Conservation (phyloP, 2,888 invertebrate genomes). For the Drosophila anomalata region DNA sequence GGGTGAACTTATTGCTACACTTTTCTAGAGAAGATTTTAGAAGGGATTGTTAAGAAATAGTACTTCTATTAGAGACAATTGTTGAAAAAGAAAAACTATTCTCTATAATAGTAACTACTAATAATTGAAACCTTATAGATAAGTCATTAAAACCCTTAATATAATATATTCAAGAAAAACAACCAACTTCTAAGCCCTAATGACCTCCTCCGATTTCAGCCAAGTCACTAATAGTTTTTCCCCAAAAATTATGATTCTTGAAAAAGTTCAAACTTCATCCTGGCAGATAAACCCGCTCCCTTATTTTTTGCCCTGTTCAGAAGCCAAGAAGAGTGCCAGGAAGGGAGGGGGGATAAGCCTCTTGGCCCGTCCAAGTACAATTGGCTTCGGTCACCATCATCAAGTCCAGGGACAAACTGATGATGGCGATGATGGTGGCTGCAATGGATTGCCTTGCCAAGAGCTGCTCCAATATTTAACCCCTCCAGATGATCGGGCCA, state of each 20-base stretch:
- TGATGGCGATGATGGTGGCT: slow-evolving; percentile 33
- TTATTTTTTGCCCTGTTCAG: slow-evolving; percentile 11
- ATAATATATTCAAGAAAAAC: neutral
- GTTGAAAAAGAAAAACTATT: too few relatives aligned
- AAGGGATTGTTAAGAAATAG: too few relatives aligned
- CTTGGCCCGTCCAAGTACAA: slow-evolving; percentile 35
- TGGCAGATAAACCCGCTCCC: neutral
- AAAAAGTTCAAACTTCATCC: neutral
- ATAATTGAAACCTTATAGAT: neutral
- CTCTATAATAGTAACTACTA: too few relatives aligned
- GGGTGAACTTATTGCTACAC: too few relatives aligned
- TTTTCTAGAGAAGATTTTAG: too few relatives aligned
- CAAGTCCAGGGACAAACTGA: slow-evolving; percentile 27
- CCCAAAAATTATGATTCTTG: neutral
- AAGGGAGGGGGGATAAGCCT: neutral
- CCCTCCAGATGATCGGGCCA: slow-evolving; percentile 38
- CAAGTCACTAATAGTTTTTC: neutral
- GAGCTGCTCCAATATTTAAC: slow-evolving; percentile 31
- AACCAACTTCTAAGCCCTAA: neutral
- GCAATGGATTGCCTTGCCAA: slow-evolving; percentile 45
- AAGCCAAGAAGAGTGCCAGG: neutral
- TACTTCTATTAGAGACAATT: too few relatives aligned
- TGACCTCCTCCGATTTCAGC: neutral
- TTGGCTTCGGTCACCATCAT: slow-evolving; percentile 39
- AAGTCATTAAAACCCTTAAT: neutral